phyloP scores from a whole-genome alignment of 2,113 vertebrate species.

The Odocoileus virginianus region DNA sequence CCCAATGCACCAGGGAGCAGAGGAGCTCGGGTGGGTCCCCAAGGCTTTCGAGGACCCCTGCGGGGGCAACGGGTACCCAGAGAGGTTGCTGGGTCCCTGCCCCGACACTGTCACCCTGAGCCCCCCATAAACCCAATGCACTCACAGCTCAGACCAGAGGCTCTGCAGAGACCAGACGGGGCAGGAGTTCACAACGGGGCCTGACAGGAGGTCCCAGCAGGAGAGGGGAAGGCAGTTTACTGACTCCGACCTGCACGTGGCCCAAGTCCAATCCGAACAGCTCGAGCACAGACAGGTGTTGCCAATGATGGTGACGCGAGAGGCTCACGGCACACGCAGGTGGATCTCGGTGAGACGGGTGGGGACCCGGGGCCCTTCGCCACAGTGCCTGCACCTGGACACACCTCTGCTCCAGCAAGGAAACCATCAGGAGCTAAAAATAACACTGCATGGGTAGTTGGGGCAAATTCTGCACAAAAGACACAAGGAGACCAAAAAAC shows the following conservation, averaged over 20 bases:
- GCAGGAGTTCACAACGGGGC: rapidly evolving
- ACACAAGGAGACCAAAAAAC: background rate
- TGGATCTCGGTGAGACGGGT: rapidly evolving
- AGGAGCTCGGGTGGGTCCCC: background rate
- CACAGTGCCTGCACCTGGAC: background rate
- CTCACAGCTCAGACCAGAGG: background rate
- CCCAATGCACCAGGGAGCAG: too few relatives aligned
- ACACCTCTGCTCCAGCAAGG: background rate
- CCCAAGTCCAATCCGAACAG: rapidly evolving
- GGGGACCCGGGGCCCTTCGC: rapidly evolving
- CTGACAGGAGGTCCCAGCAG: background rate
- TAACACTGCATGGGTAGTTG: rapidly evolving
- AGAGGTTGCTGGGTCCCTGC: background rate
- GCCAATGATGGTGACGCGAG: rapidly evolving
- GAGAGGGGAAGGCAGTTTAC: background rate
- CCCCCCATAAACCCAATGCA: rapidly evolving
- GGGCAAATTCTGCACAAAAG: background rate
- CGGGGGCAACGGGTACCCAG: background rate
- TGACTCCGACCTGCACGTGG: rapidly evolving
- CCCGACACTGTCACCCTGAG: background rate
- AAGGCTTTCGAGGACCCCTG: background rate
- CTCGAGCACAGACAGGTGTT: rapidly evolving
- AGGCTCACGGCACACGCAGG: rapidly evolving
- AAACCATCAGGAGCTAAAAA: background rate
- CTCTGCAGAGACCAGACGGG: background rate